A percentile compares a stretch with the other conserved stretches of the same genome.
These are phyloP conservation scores for Sinocyclocheilus maitianheensis DNA, from an alignment of 2,113 vertebrate genomes.

Conservation along the genomic window DNA sequence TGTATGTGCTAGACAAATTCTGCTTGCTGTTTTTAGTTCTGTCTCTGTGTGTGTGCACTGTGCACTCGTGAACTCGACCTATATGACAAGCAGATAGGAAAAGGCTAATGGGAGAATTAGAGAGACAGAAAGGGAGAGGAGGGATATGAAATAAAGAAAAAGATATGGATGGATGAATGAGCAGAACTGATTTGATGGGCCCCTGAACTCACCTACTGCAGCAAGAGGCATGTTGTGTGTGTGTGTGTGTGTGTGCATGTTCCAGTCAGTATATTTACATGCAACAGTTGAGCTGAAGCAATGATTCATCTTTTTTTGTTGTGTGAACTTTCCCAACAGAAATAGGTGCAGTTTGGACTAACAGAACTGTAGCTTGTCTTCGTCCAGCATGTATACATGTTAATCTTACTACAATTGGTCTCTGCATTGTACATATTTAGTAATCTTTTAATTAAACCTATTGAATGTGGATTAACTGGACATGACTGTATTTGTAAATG, in stretches of 20 bases:
- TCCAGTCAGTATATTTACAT: too few species aligned
- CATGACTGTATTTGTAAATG: too few species aligned
- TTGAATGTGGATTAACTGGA: too few species aligned
- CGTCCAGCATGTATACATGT: too few species aligned
- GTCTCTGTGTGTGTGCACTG: neutral
- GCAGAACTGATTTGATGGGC: conserved; percentile 1
- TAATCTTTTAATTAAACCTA: too few species aligned
- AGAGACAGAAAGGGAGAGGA: conserved; percentile 15
- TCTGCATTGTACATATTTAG: neutral
- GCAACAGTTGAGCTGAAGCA: too few species aligned
- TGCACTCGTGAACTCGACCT: neutral
- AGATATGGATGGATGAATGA: conserved; percentile 20
- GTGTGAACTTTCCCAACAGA: too few species aligned
- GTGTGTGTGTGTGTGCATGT: too few species aligned
- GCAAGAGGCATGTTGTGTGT: neutral
- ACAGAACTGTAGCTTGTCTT: neutral
- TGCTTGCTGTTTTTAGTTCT: neutral
- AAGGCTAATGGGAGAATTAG: neutral
- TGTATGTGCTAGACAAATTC: neutral
- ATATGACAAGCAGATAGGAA: neutral
- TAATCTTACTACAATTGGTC: neutral
- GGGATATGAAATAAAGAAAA: conserved; percentile 1
- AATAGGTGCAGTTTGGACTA: neutral
- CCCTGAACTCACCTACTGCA: neutral
- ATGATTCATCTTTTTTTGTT: too few species aligned